These are phyloP conservation scores for Osmerus eperlanus DNA, from an alignment of 2,113 vertebrate species.

Conservation along the genomic window DNA sequence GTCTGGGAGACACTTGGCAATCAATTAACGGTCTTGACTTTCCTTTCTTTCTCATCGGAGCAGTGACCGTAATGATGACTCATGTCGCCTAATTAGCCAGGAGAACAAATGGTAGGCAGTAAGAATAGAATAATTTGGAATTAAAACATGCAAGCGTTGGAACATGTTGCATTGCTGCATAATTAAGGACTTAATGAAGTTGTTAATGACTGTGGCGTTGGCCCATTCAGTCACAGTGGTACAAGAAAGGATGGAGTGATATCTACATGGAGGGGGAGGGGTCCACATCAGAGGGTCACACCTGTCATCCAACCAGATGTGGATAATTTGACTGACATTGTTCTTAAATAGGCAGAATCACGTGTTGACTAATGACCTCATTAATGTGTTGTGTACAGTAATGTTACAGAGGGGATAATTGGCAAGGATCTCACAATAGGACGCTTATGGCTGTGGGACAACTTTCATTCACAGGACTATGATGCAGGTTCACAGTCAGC, in stretches of 20 bases:
- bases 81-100: slow-evolving; percentile 37
- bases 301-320: no score
- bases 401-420: no score
- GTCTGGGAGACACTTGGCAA: neutral
- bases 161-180: slow-evolving; percentile 32
- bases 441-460: no score
- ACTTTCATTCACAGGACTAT: no score
- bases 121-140: slow-evolving; percentile 22
- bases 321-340: no score
- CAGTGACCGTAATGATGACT: slow-evolving; percentile 6
- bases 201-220: slow-evolving; percentile 47
- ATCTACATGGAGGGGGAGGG: neutral
- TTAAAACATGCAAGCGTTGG: slow-evolving; percentile 14
- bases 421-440: no score
- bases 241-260: neutral
- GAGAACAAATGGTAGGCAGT: slow-evolving; percentile 11
- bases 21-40: slow-evolving; percentile 38
- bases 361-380: no score
- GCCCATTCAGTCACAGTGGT: slow-evolving; percentile 10
- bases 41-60: neutral
- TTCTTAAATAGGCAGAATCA: no score
- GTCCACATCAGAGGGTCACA: no score
- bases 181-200: slow-evolving; percentile 63
- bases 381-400: no score
- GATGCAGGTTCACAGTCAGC: no score